Evolutionary conservation across 2,888 invertebrate genomes (phyloP).

Genomic region (Calliopum simillimum): DNA sequence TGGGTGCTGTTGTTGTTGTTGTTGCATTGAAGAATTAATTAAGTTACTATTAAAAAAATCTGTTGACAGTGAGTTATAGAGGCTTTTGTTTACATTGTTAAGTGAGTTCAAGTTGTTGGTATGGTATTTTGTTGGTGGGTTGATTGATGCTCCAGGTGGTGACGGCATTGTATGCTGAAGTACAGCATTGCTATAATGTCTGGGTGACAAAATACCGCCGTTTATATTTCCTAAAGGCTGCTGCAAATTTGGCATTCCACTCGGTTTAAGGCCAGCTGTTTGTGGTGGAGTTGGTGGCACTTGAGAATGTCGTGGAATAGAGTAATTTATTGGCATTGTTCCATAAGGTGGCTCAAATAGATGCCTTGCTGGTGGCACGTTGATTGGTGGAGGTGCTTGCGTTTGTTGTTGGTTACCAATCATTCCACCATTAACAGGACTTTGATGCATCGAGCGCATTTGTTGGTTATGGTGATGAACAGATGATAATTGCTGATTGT

Average conservation of each 20-base stretch:
- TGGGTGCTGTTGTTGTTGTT: background rate
- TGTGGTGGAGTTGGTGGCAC: conserved; percentile 16
- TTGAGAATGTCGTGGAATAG: conserved; percentile 27
- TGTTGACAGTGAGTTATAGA: conserved; percentile 46
- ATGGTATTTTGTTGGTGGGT: conserved; percentile 59
- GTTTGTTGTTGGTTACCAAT: conserved; percentile 6
- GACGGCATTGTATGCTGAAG: conserved; percentile 40
- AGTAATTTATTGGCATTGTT: conserved; percentile 38
- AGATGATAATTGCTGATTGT: background rate
- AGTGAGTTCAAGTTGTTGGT: conserved; percentile 37
- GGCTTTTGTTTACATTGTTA: conserved; percentile 36
- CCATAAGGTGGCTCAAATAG: conserved; percentile 38
- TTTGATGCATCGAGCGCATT: conserved; percentile 45
- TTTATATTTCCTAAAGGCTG: conserved; percentile 39
- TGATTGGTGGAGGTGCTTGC: conserved; percentile 7
- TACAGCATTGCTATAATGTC: conserved; percentile 21
- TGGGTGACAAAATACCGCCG: conserved; percentile 37
- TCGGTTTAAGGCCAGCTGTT: background rate
- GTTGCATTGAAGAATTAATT: conserved; percentile 39
- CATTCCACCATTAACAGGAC: conserved; percentile 44
- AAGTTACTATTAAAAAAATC: conserved; percentile 49
- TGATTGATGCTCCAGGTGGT: conserved; percentile 44
- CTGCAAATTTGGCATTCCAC: conserved; percentile 19
- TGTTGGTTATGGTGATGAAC: conserved; percentile 24
- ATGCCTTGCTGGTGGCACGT: conserved; percentile 44